Percentiles rank a stretch among this genome's conserved stretches.
Conservation (phyloP, 2,797 vertebrate species). For the Oryzias dopingdopingensis region DNA sequence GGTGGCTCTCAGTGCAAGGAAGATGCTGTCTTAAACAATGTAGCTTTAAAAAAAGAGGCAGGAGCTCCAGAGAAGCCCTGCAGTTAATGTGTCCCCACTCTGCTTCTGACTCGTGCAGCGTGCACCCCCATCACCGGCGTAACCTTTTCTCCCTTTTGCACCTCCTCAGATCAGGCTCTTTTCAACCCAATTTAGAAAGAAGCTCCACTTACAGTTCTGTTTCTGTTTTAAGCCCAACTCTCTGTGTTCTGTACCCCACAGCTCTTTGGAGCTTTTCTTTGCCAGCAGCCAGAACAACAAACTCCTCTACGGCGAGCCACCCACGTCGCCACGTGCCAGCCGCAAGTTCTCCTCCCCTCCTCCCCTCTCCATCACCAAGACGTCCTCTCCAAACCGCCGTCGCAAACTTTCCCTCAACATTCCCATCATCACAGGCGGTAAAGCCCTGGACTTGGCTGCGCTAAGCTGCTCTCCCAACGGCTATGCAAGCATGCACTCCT, state of each 20-base stretch:
- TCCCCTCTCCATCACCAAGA: conserved; percentile 88
- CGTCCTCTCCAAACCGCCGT: conserved; percentile 88
- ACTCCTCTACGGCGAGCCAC: conserved; percentile 91
- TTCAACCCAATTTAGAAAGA: conserved; percentile 10
- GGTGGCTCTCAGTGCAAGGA: conserved; percentile 77
- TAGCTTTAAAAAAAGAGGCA: conserved; percentile 74
- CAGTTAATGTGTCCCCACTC: conserved; percentile 52
- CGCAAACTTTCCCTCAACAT: conserved; percentile 98
- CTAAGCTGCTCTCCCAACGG: conserved; percentile 91
- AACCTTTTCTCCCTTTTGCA: conserved; percentile 6
- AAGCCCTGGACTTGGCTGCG: conserved; percentile 92
- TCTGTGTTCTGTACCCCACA: conserved; percentile 39
- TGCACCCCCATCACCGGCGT: conserved; percentile 9
- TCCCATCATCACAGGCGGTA: conserved; percentile 95
- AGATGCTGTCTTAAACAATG: conserved; percentile 80
- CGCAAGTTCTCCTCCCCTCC: conserved; percentile 96
- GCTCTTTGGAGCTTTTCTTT: conserved; percentile 93
- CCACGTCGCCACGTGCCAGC: conserved; percentile 90
- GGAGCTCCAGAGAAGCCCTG: conserved; percentile 59
- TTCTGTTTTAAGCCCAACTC: conserved; percentile 12
- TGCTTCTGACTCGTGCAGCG: conserved; percentile 31
- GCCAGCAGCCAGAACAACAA: conserved; percentile 94
- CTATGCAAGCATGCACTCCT: conserved; percentile 78
- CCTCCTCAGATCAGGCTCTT: conserved; percentile 13
- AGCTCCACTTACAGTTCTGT: background rate